Evolutionary conservation across 2,888 invertebrate genomes (phyloP).

Genomic region (Hoplodrina ambigua): DNA sequence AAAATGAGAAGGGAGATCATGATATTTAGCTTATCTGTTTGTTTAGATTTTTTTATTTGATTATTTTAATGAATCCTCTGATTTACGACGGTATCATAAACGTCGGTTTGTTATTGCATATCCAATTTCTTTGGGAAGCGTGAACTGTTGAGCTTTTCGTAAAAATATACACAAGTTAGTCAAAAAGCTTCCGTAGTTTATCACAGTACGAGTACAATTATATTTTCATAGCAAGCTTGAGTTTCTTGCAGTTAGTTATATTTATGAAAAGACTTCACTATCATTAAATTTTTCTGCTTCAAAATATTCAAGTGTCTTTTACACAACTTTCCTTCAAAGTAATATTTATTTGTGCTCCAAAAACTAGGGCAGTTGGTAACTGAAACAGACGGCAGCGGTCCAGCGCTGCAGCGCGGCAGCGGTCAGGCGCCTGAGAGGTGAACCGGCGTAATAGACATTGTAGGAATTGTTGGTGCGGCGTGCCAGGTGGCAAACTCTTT

Average conservation of each 20-base stretch:
- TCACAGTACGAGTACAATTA: neutral
- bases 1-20: slow-evolving; percentile 13
- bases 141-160: neutral
- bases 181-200: neutral
- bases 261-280: slow-evolving; percentile 10
- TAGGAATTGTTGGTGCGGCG: neutral
- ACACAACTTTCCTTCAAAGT: neutral
- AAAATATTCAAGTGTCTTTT: slow-evolving; percentile 6
- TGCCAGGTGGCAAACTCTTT: neutral
- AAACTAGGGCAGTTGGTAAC: slow-evolving; percentile 27
- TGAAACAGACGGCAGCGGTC: slow-evolving; percentile 16
- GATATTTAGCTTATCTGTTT: neutral
- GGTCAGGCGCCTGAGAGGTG: slow-evolving; percentile 5
- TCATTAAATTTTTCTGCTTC: slow-evolving; percentile 44
- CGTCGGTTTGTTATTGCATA: neutral
- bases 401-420: neutral
- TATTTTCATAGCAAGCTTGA: slow-evolving; percentile 6
- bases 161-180: neutral
- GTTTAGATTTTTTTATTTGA: neutral
- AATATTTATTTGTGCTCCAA: neutral
- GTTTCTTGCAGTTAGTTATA: neutral
- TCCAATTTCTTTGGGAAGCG: neutral
- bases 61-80: neutral
- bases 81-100: neutral
- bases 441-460: slow-evolving; percentile 9